Evolutionary conservation across 2,797 vertebrate species (phyloP), one percentile per base, ranked within the genome.

Genomic region (Sylvilagus floridanus): DNA sequence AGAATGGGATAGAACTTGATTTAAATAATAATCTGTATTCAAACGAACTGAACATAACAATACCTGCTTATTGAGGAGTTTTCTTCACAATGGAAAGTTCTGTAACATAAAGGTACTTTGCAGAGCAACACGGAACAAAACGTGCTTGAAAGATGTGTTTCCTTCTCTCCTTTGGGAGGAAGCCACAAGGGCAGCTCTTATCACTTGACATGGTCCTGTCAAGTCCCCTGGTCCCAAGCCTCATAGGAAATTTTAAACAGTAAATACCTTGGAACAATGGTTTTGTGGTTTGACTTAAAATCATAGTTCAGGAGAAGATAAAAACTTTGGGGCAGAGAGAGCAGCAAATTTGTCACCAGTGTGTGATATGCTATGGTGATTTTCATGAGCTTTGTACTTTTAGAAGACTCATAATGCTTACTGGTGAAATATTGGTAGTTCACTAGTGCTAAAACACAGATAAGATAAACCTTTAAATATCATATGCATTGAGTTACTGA

Each of bases 311-410:
- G 16, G 10, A 10, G 26, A 52, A 72, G 92, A n/a, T 2, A 13
- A 88, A 26, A 11, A 82, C 54, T 24, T 60, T 86, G 54, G 26
- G 5, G n/a, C 5, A 26, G 0, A 0, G 32, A 19, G 60, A 24
- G 22, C 17, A 66, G 5, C 24, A 52, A 17, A 57, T 54, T 26
- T n/a, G 30, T 32, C 37, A 42, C 75, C 69, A 19, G 35, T 63
- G 4, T 30, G 1, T 65, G 9, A 50, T 24, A 21, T 1, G 22
- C 16, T 21, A 57, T 7, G 4, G 4, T 71, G 5, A 69, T 73
- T 93, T 89, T 88, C 28, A 17, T 57, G 32, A 50, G 54, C 35
- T 83, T 93, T 57, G 65, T 5, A 28, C 77, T 87, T 95, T 87
- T 68, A 85, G 47, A 68, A 54, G 32, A 65, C 1, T 32, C 3